Conservation (phyloP, 64 coral and sea anemone genomes). For the Anthopleura sola region DNA sequence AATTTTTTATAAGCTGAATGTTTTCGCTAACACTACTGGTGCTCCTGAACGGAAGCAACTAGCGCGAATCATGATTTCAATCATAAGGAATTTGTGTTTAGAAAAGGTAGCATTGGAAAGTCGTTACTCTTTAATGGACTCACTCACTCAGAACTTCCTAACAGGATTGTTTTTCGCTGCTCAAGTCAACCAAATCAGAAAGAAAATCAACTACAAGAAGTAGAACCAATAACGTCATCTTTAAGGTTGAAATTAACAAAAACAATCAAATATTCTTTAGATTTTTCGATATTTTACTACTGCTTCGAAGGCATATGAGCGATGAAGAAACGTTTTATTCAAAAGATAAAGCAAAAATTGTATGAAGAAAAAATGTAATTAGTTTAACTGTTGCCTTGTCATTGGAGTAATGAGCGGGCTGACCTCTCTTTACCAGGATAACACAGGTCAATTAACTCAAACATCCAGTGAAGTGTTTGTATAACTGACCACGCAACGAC, state of each 20-base stretch:
- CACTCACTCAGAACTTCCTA: background rate
- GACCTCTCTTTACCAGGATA: background rate
- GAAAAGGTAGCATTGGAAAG: background rate
- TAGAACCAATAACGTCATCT: background rate
- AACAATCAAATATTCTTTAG: background rate
- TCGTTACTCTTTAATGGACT: background rate
- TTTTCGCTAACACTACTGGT: slow-evolving; percentile 2
- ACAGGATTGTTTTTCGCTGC: background rate
- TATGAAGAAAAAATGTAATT: background rate
- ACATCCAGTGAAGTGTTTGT: background rate
- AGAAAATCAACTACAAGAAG: background rate
- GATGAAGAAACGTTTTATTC: background rate
- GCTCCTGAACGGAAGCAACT: background rate
- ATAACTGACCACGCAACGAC: background rate
- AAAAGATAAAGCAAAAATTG: background rate
- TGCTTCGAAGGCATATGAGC: background rate
- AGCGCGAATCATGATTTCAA: slow-evolving; percentile 9
- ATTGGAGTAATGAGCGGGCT: background rate
- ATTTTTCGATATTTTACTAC: background rate
- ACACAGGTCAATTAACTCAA: slow-evolving; percentile 7
- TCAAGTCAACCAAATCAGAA: background rate
- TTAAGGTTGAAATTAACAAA: background rate
- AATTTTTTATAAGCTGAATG: slow-evolving; percentile 6
- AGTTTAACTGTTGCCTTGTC: background rate
- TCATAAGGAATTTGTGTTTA: background rate